A percentile compares a stretch with the other conserved stretches of the same genome.
These are phyloP conservation scores for Pitta sordida DNA, from an alignment of 2,113 vertebrate genomes.

Conservation along the genomic window DNA sequence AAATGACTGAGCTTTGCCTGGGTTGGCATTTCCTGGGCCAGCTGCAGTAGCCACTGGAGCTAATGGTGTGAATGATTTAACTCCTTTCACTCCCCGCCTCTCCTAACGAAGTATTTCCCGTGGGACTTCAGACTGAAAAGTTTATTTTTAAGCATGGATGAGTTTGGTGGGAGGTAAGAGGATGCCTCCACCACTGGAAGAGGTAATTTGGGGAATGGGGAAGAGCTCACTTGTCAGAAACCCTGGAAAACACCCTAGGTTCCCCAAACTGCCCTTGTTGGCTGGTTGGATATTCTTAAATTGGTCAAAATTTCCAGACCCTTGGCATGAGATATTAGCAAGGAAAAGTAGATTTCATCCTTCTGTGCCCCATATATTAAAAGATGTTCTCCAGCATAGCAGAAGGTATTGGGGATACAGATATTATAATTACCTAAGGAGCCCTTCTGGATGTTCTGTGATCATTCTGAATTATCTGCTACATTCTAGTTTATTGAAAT, in stretches of 20 bases:
- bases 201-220: background rate
- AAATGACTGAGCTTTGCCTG: constrained; percentile 43
- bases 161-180: background rate
- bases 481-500: background rate
- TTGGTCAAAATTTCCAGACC: background rate
- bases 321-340: background rate
- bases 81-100: background rate
- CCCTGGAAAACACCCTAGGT: background rate
- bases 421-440: background rate
- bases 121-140: background rate
- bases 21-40: constrained; percentile 41
- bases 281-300: background rate
- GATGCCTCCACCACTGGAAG: background rate
- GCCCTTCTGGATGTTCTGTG: background rate
- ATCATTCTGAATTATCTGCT: background rate
- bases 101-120: constrained; percentile 12
- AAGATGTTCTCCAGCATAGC: background rate
- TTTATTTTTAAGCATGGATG: constrained; percentile 20
- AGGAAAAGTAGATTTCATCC: background rate
- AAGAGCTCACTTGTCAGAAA: background rate
- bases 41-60: constrained; percentile 47
- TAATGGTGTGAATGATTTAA: constrained; percentile 44
- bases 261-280: background rate
- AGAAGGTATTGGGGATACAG: background rate
- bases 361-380: background rate